phyloP scores from a whole-genome alignment of 1,140 invertebrate species.

The Bombyx mandarina region DNA sequence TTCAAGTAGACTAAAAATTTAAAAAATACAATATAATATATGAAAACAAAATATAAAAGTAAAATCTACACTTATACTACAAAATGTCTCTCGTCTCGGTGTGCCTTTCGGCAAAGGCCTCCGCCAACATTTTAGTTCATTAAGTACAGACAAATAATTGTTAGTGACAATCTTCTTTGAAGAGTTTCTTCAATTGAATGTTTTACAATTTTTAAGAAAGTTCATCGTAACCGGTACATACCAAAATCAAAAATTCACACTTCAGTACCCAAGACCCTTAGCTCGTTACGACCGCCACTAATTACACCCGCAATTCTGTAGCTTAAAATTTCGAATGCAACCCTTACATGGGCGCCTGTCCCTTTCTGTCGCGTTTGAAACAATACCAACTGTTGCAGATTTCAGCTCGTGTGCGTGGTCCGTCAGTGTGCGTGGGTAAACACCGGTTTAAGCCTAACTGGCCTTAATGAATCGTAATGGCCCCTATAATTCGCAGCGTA shows the following conservation, averaged over 20 bases:
- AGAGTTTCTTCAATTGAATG: too few species aligned
- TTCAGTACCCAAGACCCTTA: slow-evolving; percentile 42
- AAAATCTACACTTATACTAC: too few species aligned
- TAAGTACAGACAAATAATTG: too few species aligned
- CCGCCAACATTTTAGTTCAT: too few species aligned
- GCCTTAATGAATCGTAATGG: slow-evolving; percentile 73
- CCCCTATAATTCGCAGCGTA: slow-evolving; percentile 72
- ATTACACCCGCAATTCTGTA: slow-evolving; percentile 56
- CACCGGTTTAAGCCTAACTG: slow-evolving; percentile 71
- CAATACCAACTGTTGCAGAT: slow-evolving; percentile 54
- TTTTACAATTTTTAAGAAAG: too few species aligned
- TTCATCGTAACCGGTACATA: neutral
- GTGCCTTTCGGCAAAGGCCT: too few species aligned
- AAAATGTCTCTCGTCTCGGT: too few species aligned
- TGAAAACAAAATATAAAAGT: too few species aligned
- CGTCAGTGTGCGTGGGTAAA: slow-evolving; percentile 60
- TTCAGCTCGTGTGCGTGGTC: slow-evolving; percentile 21
- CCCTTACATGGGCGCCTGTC: slow-evolving; percentile 25
- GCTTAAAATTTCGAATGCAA: slow-evolving; percentile 50
- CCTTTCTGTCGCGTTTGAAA: slow-evolving; percentile 31
- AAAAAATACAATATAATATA: too few species aligned
- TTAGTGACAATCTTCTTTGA: too few species aligned
- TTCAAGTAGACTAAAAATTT: too few species aligned
- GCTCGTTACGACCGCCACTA: slow-evolving; percentile 57
- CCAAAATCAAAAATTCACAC: slow-evolving; percentile 46